Base-by-base conservation (phyloP, 2,113 vertebrate species). In the Boleophthalmus pectinirostris region DNA sequence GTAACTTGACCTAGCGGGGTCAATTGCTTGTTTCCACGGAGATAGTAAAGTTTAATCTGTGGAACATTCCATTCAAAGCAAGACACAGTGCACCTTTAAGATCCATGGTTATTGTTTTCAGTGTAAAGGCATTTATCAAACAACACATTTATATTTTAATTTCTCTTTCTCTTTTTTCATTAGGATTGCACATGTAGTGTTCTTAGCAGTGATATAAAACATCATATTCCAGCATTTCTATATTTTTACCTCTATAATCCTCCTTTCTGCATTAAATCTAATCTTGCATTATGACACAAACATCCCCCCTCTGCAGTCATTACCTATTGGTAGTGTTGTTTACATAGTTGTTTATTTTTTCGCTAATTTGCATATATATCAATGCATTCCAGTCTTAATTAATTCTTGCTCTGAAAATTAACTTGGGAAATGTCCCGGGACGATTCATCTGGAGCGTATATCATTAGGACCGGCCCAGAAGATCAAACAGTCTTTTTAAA, bases 401-500 rank as follows among this genome's bases (percentile, higher is more conserved):
- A 89, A 90, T 89, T 86, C 82, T 78, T 74, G 70, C 72, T 63
- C 67, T 60, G 63, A 83, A 58, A 83, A 88, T 91, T 65, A 84
- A 79, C 75, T 81, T 43, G 51, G 76, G 70, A 74, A 84, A 86
- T 84, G 70, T 91, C 92, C 91, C 90, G 8, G 80, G 90, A 88
- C 69, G 83, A 80, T 90, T 89, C 67, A 88, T 90, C 87, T 87
- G 74, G 75, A 60, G 75, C 70, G 87, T 85, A 74, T 88, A 87
- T 88, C 84, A 92, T 91, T 84, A 89, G 74, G 82, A 82, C 73
- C 85, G 63, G 80, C 82, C 72, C 49, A 72, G 60, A 82, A 91
- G 88, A 92, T 91, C 87, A 87, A 78, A 89, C 77, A 75, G 68
- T 77, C 74, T 82, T 80, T 90, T 87, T 86, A 84, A 87, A 89